Evolutionary conservation across 2,888 invertebrate genomes (phyloP).

Genomic region (Eumerus sabulonum): DNA sequence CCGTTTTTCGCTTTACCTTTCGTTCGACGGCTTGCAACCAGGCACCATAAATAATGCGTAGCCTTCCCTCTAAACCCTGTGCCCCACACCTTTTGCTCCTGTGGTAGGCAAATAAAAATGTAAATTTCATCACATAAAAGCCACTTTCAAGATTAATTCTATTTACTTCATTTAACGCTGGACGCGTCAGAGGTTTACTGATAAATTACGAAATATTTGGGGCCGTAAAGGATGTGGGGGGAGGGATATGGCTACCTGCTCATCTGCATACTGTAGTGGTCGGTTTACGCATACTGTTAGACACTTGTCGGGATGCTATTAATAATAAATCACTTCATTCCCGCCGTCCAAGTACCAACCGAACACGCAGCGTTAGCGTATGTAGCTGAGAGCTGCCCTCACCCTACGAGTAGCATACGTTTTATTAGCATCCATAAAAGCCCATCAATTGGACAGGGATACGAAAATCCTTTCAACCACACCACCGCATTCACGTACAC

Average conservation of each 20-base stretch:
- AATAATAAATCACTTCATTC: constrained; percentile 68
- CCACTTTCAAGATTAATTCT: constrained; percentile 68
- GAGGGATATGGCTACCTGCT: constrained; percentile 6
- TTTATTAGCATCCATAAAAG: constrained; percentile 67
- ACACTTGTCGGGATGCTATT: constrained; percentile 23
- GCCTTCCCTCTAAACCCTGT: constrained; percentile 45
- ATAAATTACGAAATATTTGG: constrained; percentile 61
- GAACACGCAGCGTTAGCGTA: background rate
- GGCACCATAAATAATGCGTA: constrained; percentile 46
- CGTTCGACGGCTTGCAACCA: background rate
- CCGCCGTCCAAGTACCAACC: background rate
- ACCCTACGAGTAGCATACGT: constrained; percentile 63
- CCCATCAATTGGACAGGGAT: constrained; percentile 35
- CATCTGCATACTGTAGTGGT: constrained; percentile 18
- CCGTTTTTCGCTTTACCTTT: background rate
- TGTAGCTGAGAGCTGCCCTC: constrained; percentile 38
- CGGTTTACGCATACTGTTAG: constrained; percentile 6
- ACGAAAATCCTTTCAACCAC: constrained; percentile 51
- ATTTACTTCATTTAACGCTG: constrained; percentile 66
- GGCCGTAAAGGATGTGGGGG: background rate
- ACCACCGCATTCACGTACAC: constrained; percentile 12
- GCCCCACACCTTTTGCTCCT: constrained; percentile 1
- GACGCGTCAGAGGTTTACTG: constrained; percentile 63
- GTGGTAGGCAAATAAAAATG: constrained; percentile 58
- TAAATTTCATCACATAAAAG: constrained; percentile 68